These are phyloP conservation scores for Colossoma macropomum DNA, from an alignment of 2,113 vertebrate species.

Conservation along the genomic window DNA sequence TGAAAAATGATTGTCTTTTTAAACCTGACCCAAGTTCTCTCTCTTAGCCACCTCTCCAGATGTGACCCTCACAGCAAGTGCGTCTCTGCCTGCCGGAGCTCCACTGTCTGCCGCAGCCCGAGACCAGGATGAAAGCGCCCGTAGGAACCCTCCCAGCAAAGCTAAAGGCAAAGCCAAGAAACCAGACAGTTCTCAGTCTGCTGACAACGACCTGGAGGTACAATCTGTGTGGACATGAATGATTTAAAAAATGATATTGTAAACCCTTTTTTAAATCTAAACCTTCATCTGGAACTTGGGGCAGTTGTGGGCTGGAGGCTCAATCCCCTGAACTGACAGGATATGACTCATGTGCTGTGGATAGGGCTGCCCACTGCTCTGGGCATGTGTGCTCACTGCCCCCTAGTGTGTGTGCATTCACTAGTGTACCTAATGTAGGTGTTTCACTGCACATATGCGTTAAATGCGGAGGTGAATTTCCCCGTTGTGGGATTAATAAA, in stretches of 20 bases:
- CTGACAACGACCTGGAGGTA: conserved; percentile 93
- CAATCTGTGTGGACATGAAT: not conserved
- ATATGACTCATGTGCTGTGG: too few relatives aligned
- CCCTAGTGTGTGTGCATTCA: too few relatives aligned
- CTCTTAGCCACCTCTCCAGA: conserved; percentile 68
- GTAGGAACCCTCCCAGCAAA: conserved; percentile 88
- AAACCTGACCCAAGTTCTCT: not conserved
- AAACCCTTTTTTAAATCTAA: not conserved
- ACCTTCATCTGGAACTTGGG: not conserved
- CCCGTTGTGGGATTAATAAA: too few relatives aligned
- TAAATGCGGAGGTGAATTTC: too few relatives aligned
- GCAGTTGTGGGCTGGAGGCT: too few relatives aligned
- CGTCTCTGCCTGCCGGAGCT: conserved; percentile 54
- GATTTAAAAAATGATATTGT: too few relatives aligned
- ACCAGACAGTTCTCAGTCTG: conserved; percentile 81
- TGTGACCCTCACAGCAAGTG: conserved; percentile 63
- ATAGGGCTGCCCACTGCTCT: too few relatives aligned
- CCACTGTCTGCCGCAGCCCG: conserved; percentile 76
- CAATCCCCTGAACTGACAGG: too few relatives aligned
- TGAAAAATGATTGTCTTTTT: not conserved
- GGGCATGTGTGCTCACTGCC: too few relatives aligned
- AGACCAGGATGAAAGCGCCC: conserved; percentile 87
- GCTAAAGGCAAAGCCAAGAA: conserved; percentile 92
- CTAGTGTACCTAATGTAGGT: too few relatives aligned
- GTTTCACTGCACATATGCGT: too few relatives aligned